Evolutionary conservation across 1,140 invertebrate species (phyloP), one percentile per base, ranked within the genome.

Genomic region (Scaptomyza pallida): DNA sequence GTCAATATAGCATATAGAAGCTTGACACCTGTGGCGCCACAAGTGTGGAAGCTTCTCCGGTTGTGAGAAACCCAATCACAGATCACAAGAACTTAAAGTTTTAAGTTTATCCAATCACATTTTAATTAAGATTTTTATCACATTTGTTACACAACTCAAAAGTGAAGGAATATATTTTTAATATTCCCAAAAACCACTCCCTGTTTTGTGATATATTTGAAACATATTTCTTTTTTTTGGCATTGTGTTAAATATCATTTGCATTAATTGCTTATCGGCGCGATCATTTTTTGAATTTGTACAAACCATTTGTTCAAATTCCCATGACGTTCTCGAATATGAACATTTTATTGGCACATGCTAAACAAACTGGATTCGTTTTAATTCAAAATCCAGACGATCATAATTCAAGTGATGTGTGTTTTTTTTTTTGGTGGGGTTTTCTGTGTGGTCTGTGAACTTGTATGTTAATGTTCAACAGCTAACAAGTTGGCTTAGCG

Each of bases 21-120:
- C 72, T 82, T 82, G 78, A 82, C 78, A 81, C 78, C 78, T 81
- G 55, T 67, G 63, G 63, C 69, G 69, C 69, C 62, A 35, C 40
- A 45, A 52, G 37, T 67, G 61, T 67, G 62, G 69, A 59, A 72
- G 69, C 62, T 0, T 41, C 30, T 52, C 17, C 35, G 9, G 19
- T 15, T 43, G 23, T 41, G 52, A 9, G 21, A 55, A 30, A 55
- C 37, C 10, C 2, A 43, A 40, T 13, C 12, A 10, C 33, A 30
- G 21, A 37, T 55, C 51, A n/a, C 10, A 37, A 2, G 3, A 26
- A 26, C 16, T 9, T 21, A 26, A 26, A 43, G 6, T 55, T 2
- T 2, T n/a, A n/a, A n/a, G 23, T 26, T 26, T 26, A 21, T 21
- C 19, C 19, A 21, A 21, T 21, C 4, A 21, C 19, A 21, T 21